A percentile compares a stretch with the other conserved stretches of the same genome.
Conservation (phyloP, 1,140 invertebrate species). For the Xylocopa sonorina region DNA sequence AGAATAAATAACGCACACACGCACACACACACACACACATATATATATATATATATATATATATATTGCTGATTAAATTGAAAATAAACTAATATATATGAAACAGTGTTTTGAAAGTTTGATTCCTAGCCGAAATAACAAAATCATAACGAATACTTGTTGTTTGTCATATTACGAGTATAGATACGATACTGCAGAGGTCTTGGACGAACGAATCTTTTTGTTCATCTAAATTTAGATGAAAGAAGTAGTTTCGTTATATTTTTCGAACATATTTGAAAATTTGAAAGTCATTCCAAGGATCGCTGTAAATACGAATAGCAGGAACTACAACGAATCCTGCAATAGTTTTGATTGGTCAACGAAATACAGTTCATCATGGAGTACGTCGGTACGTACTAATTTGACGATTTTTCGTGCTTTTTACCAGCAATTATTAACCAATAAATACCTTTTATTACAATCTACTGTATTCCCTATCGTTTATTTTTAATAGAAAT, state of each 20-base stretch:
- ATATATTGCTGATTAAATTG: no score
- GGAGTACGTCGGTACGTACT: slow-evolving; percentile 73
- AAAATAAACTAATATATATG: background rate
- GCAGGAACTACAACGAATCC: slow-evolving; percentile 44
- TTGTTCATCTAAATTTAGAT: background rate
- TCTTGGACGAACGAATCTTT: no score
- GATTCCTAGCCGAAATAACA: no score
- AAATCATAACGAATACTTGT: no score
- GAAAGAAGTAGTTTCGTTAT: background rate
- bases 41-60: no score
- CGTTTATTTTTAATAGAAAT: slow-evolving; percentile 1
- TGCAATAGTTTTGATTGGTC: slow-evolving; percentile 63
- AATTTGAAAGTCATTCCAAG: slow-evolving; percentile 65
- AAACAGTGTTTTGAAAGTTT: background rate
- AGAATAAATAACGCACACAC: no score
- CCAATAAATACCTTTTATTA: slow-evolving; percentile 21
- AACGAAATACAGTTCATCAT: slow-evolving; percentile 68
- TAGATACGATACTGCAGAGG: background rate
- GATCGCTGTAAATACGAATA: slow-evolving; percentile 39
- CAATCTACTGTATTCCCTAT: background rate
- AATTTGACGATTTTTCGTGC: slow-evolving; percentile 56
- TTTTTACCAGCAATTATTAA: slow-evolving; percentile 39
- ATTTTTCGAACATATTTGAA: slow-evolving; percentile 42
- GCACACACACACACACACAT: no score
- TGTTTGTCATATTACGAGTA: background rate